Percentiles rank a stretch among this genome's conserved stretches.
phyloP scores from a whole-genome alignment of 2,797 vertebrate species.

The Melanotaenia boesemani region DNA sequence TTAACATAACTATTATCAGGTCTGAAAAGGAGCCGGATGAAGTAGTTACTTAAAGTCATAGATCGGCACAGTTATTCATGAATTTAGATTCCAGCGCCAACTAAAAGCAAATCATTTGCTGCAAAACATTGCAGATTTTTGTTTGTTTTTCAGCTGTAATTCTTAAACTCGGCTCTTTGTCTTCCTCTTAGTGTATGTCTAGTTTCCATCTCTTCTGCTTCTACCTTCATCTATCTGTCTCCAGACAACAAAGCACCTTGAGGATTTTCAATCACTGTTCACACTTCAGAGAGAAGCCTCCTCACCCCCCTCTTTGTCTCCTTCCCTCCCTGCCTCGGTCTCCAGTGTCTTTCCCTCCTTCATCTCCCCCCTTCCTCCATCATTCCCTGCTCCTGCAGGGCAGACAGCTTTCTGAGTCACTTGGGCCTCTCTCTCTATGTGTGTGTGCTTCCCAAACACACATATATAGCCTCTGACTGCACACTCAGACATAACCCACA shows the following conservation, averaged over 20 bases:
- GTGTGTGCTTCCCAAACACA: slow-evolving; percentile 23
- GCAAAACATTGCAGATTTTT: slow-evolving; percentile 3
- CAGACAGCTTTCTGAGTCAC: slow-evolving; percentile 59
- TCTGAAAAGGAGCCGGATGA: neutral
- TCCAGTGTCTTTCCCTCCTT: slow-evolving; percentile 2
- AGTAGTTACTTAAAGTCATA: neutral
- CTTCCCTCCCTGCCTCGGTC: slow-evolving; percentile 2
- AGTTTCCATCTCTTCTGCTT: slow-evolving; percentile 24
- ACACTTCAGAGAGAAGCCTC: slow-evolving; percentile 30
- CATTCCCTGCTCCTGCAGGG: slow-evolving; percentile 41
- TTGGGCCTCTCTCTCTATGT: slow-evolving; percentile 32
- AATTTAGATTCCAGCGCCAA: slow-evolving; percentile 16
- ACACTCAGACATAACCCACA: slow-evolving; percentile 33
- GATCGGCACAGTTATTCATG: too few species aligned
- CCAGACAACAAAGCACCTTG: slow-evolving; percentile 40
- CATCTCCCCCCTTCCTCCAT: slow-evolving; percentile 10
- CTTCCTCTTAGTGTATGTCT: slow-evolving; percentile 16
- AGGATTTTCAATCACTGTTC: slow-evolving; percentile 51
- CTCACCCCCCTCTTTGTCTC: neutral
- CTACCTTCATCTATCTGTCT: slow-evolving; percentile 18
- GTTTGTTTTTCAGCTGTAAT: slow-evolving; percentile 24
- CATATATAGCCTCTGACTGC: slow-evolving; percentile 19
- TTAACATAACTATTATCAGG: neutral
- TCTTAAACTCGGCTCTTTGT: slow-evolving; percentile 37
- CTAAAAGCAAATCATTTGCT: slow-evolving; percentile 27